Evolutionary conservation across 2,888 invertebrate species (phyloP).

Genomic region (Luperina nickerlii): DNA sequence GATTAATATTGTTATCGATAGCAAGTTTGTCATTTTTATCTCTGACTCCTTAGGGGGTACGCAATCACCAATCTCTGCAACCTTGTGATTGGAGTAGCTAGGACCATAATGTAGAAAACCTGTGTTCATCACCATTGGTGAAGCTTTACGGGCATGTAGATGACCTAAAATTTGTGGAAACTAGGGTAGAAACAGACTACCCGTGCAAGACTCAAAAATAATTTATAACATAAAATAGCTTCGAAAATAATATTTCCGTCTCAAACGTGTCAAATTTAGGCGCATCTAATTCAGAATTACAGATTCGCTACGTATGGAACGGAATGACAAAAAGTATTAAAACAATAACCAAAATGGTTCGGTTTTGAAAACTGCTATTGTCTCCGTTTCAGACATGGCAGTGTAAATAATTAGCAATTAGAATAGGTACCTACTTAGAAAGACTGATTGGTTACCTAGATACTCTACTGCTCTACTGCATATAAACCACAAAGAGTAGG

Average conservation of each 20-base stretch:
- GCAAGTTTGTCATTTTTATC: slow-evolving; percentile 3
- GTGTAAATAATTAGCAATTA: slow-evolving; percentile 31
- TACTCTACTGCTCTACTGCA: slow-evolving; percentile 12
- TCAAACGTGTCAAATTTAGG: slow-evolving; percentile 1
- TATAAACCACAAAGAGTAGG: slow-evolving; percentile 33
- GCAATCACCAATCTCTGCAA: not conserved
- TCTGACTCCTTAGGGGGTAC: not conserved
- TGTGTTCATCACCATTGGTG: not conserved
- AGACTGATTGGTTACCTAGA: slow-evolving; percentile 4
- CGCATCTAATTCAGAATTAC: not conserved
- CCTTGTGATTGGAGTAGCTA: not conserved
- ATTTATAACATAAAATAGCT: not conserved
- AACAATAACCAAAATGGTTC: slow-evolving; percentile 10
- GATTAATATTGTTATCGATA: slow-evolving; percentile 4
- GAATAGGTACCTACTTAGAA: slow-evolving; percentile 7
- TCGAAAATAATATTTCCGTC: not conserved
- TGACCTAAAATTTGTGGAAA: not conserved
- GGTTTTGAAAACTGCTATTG: slow-evolving; percentile 12
- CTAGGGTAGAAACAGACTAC: not conserved
- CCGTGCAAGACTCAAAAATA: not conserved
- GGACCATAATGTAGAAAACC: not conserved
- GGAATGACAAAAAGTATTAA: not conserved
- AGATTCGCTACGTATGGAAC: slow-evolving; percentile 1
- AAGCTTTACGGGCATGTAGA: not conserved
- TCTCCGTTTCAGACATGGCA: slow-evolving; percentile 14